Evolutionary conservation across 2,797 vertebrate species (phyloP), one percentile per base, ranked within the genome.

Genomic region (Coregonus ussuriensis): DNA sequence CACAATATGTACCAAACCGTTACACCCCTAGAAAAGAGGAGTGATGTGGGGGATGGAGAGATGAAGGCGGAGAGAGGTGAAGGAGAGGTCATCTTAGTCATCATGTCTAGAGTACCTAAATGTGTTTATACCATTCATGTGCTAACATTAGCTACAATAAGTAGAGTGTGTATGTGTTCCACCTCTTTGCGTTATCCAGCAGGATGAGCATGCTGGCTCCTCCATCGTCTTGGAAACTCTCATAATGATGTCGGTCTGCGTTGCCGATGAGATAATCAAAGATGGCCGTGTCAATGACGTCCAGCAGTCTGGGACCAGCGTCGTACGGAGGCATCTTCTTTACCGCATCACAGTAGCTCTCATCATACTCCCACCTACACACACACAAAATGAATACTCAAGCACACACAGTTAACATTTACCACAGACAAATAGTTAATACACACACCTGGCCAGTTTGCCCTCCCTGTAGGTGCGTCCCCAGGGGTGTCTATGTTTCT

Each of bases 131-230:
- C 41, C 41, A 0, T 47, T 47, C 41, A 13, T 13, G 41, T 47
- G 41, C 41, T 47, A 47, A 47, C 41, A 47, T 47, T 11, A 47
- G 41, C 41, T 47, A 47, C 41, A 47, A 47, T 13, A 47, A 13
- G 41, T 47, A 13, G 41, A 47, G 41, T 13, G 41, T 47, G 41
- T 47, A 37, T 1, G 13, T 4, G 4, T 14, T 79, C 88, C 59
- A 97, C 98, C 98, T 99, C 90, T 99, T 99, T 76, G 98, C 98
- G 25, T 99, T 99, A 83, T 99, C 98, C 6, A 99, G 93, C 66
- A 99, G 95, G 85, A 99, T 99, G 75, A 99, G 96, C 98, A 99
- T 99, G 79, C 98, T 99, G 79, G 96, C 97, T 0, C 98, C 98
- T 9, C 98, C 97, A 0, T 99, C 98, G 0, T 99, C 98, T 88